A percentile compares a stretch with the other conserved stretches of the same genome.
phyloP scores from a whole-genome alignment of 2,888 invertebrate species.

The Lithodes maja region DNA sequence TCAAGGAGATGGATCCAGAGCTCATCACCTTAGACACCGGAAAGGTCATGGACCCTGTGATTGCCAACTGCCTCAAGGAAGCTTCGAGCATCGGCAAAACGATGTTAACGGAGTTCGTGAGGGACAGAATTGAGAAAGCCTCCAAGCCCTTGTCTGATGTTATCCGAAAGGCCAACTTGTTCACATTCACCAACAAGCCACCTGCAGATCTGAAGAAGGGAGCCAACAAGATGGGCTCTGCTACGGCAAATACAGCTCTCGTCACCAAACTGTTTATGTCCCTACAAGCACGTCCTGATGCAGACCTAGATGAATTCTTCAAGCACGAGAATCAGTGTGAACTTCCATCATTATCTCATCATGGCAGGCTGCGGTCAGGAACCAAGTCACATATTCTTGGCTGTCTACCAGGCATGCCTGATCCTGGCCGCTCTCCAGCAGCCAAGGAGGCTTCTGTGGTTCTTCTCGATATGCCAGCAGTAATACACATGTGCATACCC shows the following conservation, averaged over 20 bases:
- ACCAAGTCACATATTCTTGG: constrained; percentile 6
- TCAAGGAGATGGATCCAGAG: not conserved
- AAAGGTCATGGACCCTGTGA: not conserved
- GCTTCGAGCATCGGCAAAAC: not conserved
- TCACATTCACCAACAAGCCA: constrained; percentile 16
- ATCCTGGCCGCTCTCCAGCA: constrained; percentile 17
- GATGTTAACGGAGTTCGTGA: not conserved
- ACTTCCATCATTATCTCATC: not conserved
- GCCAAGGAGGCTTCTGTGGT: constrained; percentile 20
- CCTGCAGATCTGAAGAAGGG: constrained; percentile 22
- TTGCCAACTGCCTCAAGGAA: not conserved
- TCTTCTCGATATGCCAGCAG: not conserved
- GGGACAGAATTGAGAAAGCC: not conserved
- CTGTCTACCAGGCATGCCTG: constrained; percentile 9
- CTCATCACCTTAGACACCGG: not conserved
- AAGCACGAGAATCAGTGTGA: not conserved
- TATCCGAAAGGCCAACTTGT: not conserved
- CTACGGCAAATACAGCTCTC: constrained; percentile 9
- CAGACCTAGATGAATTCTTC: constrained; percentile 17
- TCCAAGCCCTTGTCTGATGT: constrained; percentile 10
- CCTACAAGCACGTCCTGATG: constrained; percentile 1
- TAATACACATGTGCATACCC: not conserved
- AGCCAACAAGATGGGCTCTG: constrained; percentile 4
- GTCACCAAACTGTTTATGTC: constrained; percentile 21
- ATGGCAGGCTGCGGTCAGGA: not conserved